phyloP scores from a whole-genome alignment of 2,888 invertebrate species.

The Habroteleia sp. region DNA sequence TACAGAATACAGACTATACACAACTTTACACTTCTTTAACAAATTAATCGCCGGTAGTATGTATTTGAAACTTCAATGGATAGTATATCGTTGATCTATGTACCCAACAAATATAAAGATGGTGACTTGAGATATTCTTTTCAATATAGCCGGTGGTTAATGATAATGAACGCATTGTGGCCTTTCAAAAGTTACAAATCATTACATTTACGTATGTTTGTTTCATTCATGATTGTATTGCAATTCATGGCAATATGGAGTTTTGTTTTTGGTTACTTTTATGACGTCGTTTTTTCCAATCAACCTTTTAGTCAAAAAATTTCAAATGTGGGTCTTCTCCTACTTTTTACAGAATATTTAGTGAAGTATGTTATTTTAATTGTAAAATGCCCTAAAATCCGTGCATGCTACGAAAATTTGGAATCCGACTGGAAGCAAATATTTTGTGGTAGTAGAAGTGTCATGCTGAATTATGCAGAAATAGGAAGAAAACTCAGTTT shows the following conservation, averaged over 20 bases:
- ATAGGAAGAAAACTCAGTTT: constrained; percentile 5
- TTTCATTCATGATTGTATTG: no score
- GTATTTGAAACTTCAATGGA: not conserved
- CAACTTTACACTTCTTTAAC: not conserved
- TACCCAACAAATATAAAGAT: not conserved
- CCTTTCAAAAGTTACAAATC: no score
- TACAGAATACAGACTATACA: no score
- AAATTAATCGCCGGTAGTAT: not conserved
- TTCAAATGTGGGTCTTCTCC: no score
- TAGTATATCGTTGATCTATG: constrained; percentile 5
- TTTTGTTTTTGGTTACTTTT: no score
- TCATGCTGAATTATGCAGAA: constrained; percentile 11
- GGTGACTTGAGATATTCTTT: not conserved
- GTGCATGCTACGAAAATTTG: constrained; percentile 9
- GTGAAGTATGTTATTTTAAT: constrained; percentile 7
- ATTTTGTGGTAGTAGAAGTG: constrained; percentile 1
- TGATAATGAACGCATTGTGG: no score
- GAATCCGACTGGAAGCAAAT: constrained; percentile 18
- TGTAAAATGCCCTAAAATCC: not conserved
- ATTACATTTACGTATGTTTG: no score
- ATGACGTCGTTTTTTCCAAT: no score
- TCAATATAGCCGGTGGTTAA: no score
- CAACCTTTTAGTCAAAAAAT: no score
- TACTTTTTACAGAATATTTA: not conserved
- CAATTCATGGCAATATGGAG: no score